Evolutionary conservation across 2,888 invertebrate species (phyloP).

Genomic region (Spatulosminthurus flaviceps): DNA sequence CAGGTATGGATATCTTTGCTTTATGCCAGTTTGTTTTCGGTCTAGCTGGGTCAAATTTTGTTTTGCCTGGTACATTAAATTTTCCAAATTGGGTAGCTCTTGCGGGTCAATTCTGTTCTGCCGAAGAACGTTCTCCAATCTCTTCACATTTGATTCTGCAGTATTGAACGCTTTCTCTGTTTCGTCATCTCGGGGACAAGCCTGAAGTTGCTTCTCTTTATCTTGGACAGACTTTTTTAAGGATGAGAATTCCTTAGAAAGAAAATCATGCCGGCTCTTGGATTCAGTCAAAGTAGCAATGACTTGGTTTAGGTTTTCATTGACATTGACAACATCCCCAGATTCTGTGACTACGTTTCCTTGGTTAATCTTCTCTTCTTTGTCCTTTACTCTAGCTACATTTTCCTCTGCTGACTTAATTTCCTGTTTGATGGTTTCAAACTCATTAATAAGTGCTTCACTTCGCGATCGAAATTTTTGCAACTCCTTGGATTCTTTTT

Average conservation of each 20-base stretch:
- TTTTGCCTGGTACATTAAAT: constrained; percentile 38
- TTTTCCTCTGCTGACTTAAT: constrained; percentile 71
- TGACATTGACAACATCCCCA: constrained; percentile 54
- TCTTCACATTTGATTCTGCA: constrained; percentile 48
- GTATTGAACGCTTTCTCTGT: constrained; percentile 51
- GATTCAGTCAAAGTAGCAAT: constrained; percentile 48
- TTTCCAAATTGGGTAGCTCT: constrained; percentile 51
- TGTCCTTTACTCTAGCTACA: constrained; percentile 52
- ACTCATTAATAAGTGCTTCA: constrained; percentile 70
- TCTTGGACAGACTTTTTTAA: constrained; percentile 30
- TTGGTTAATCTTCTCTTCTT: constrained; percentile 50
- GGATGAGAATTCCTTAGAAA: constrained; percentile 31
- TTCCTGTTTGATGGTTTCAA: constrained; percentile 70
- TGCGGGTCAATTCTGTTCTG: constrained; percentile 52
- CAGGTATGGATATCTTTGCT: constrained; percentile 64
- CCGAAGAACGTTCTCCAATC: constrained; percentile 29
- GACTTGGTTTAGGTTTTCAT: constrained; percentile 53
- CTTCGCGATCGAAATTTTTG: constrained; percentile 69
- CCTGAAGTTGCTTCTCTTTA: constrained; percentile 46
- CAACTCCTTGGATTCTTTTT: constrained; percentile 74
- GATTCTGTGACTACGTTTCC: constrained; percentile 36
- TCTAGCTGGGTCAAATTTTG: constrained; percentile 40
- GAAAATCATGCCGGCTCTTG: constrained; percentile 22
- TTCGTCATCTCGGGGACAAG: constrained; percentile 57
- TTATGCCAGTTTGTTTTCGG: constrained; percentile 35